Conservation (phyloP, 2,888 invertebrate genomes). For the Andrena camellia region DNA sequence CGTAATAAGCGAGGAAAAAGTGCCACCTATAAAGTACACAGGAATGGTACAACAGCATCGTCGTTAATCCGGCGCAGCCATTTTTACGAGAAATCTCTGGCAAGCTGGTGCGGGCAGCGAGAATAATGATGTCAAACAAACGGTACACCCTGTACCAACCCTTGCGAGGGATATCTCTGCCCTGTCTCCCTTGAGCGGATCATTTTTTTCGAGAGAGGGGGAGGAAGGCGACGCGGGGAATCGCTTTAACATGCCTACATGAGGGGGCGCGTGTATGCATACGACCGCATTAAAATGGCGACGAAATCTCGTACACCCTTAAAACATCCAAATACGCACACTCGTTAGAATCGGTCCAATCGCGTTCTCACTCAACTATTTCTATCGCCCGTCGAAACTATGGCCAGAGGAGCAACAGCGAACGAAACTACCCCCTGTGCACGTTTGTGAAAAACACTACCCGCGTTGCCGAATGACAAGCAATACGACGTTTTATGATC, state of each 20-base stretch:
- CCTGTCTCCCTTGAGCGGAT: conserved; percentile 68
- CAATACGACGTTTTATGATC: conserved; percentile 29
- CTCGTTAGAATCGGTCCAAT: too few relatives aligned
- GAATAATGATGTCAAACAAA: conserved; percentile 83
- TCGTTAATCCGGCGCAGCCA: conserved; percentile 57
- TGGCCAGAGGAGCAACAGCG: not conserved
- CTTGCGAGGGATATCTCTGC: conserved; percentile 70
- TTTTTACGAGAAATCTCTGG: conserved; percentile 62
- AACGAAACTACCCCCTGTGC: not conserved
- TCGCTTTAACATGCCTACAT: conserved; percentile 80
- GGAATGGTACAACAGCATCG: conserved; percentile 36
- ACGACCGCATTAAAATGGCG: conserved; percentile 67
- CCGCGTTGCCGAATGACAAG: conserved; percentile 28
- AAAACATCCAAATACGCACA: not conserved
- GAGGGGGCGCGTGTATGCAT: conserved; percentile 66
- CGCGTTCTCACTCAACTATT: not conserved
- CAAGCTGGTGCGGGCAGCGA: conserved; percentile 71
- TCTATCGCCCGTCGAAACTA: not conserved
- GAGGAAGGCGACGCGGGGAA: conserved; percentile 59
- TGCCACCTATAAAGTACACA: conserved; percentile 42
- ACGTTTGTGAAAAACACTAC: conserved; percentile 1
- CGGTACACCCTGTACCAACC: conserved; percentile 71
- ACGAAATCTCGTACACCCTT: conserved; percentile 38
- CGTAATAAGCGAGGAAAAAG: conserved; percentile 34
- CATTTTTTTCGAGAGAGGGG: conserved; percentile 65